Base-by-base conservation (phyloP, 2,113 vertebrate genomes). In the Pygoscelis antarcticus region DNA sequence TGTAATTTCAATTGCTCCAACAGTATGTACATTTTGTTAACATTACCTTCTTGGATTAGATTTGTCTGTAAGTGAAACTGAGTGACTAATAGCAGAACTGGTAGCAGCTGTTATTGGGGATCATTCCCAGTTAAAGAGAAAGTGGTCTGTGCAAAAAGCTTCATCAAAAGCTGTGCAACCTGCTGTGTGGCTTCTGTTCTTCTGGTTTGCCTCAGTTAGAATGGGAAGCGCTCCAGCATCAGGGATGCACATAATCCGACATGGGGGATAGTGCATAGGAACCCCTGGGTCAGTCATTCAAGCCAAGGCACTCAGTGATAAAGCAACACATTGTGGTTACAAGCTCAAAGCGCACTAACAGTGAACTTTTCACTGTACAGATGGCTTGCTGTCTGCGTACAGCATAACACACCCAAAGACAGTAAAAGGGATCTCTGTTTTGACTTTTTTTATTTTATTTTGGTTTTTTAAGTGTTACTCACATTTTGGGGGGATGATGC, bases 111-210 rank as follows among this genome's bases (percentile, higher is more conserved):
- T 23, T 78, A 80, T 3, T 93, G 62, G 61, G 75, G 58, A 61
- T 54, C 64, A 58, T 46, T 89, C 40, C 42, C 64, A 62, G 54
- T 34, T 89, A 88, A 85, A 42, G n/a, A 34, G 18, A 77, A 83
- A 83, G 49, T 52, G 75, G 75, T 34, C 85, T 78, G 30, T 55
- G 65, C 62, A 85, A 47, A 91, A 97, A 83, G 49, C 88, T 87
- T 81, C 44, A 4, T 75, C 29, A 22, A 70, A 83, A 89, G 58
- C 61, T 78, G 25, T n/a, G 38, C 78, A 91, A 52, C 94, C 87
- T 94, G 96, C 94, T 93, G 87, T 3, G 70, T 54, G 81, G 49
- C 85, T 94, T 94, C 95, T 96, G 88, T 94, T 95, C 95, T 57
- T 61, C 27, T 27, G 77, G 81, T 83, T 79, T 11, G 36, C n/a